Evolutionary conservation across 2,113 vertebrate species (phyloP).

Genomic region (Jaculus jaculus): DNA sequence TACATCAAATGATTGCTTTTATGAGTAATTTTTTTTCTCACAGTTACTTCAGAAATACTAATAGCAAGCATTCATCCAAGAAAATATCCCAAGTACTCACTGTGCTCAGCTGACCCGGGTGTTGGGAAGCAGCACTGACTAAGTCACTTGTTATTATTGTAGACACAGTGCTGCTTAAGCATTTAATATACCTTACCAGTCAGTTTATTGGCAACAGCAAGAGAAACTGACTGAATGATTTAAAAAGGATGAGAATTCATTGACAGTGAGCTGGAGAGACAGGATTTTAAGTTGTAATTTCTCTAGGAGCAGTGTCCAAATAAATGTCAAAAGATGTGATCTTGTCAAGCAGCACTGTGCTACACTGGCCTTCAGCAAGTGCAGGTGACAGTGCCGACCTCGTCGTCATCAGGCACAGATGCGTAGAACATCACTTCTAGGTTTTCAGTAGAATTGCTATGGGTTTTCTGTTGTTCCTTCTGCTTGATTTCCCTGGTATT

Average conservation of each 20-base stretch:
- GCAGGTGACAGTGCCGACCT: not conserved
- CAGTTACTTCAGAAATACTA: not conserved
- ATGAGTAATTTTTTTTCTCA: no score
- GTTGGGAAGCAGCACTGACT: not conserved
- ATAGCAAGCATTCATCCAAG: not conserved
- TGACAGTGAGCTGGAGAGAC: not conserved
- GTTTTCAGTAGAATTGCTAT: not conserved
- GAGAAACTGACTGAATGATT: conserved; percentile 16
- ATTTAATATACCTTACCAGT: not conserved
- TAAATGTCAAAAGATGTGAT: not conserved
- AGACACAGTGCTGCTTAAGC: not conserved
- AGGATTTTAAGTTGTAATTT: not conserved
- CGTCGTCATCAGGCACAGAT: not conserved
- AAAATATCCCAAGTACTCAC: not conserved
- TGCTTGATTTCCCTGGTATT: not conserved
- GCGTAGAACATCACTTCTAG: not conserved
- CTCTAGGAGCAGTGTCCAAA: not conserved
- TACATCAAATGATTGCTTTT: not conserved
- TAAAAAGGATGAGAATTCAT: conserved; percentile 5
- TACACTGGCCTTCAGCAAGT: not conserved
- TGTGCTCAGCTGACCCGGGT: not conserved
- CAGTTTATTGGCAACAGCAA: not conserved
- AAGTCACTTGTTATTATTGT: not conserved
- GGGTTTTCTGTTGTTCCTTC: not conserved
- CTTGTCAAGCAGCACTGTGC: not conserved